Evolutionary conservation across 2,113 vertebrate species (phyloP).

Genomic region (Ptyas mucosa): DNA sequence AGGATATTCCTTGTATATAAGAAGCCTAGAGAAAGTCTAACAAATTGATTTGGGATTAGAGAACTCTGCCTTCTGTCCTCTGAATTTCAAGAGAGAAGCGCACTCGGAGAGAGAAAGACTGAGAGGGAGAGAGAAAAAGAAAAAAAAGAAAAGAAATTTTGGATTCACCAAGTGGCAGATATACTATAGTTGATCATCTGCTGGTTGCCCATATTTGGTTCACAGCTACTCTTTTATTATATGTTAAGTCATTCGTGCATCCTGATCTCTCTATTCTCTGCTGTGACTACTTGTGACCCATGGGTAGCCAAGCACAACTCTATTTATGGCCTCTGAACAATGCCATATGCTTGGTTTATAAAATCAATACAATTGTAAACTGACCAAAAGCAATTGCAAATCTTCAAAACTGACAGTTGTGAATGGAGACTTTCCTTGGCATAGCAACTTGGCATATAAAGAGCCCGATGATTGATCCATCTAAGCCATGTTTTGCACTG

Average conservation of each 20-base stretch:
- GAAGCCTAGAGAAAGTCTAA: conserved; percentile 53
- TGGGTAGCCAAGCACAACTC: not conserved
- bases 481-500: not conserved
- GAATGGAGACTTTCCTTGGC: not conserved
- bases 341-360: not conserved
- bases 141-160: not conserved
- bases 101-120: not conserved
- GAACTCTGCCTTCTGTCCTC: conserved; percentile 47
- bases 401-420: conserved; percentile 6
- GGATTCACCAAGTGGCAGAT: not conserved
- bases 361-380: conserved; percentile 49
- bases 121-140: not conserved
- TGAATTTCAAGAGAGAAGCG: conserved; percentile 27
- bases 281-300: not conserved
- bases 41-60: conserved; percentile 56
- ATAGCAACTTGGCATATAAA: not conserved
- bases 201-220: not conserved
- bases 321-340: conserved; percentile 7
- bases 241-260: not conserved
- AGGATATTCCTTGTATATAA: conserved; percentile 44
- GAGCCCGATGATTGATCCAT: not conserved
- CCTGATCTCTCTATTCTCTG: not conserved
- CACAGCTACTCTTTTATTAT: not conserved
- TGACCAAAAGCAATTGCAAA: not conserved
- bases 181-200: not conserved